Percentiles rank a stretch among this genome's conserved stretches.
Evolutionary conservation across 2,888 invertebrate genomes (phyloP).

Genomic region (Cephus nigrinus): DNA sequence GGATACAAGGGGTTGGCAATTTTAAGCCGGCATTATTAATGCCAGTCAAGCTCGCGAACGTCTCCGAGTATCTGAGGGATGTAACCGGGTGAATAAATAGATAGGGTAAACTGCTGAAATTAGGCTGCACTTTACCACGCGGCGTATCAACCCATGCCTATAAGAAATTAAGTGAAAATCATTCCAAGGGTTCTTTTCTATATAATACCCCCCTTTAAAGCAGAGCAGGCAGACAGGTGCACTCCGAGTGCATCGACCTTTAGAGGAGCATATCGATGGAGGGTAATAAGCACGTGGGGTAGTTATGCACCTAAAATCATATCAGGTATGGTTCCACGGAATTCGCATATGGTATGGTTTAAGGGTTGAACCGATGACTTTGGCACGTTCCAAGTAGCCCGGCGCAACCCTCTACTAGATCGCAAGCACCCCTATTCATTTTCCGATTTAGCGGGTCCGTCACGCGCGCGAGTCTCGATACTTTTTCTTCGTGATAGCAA

Average conservation of each 20-base stretch:
- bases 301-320: background rate
- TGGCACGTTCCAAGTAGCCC: background rate
- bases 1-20: background rate
- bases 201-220: too few species aligned
- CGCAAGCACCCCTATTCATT: constrained; percentile 32
- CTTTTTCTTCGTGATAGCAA: background rate
- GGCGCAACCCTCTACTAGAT: constrained; percentile 19
- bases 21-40: constrained; percentile 36
- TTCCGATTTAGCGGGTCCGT: constrained; percentile 33
- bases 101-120: background rate
- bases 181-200: too few species aligned
- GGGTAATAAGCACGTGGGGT: too few species aligned
- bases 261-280: too few species aligned
- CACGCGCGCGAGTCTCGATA: constrained; percentile 16
- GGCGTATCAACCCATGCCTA: background rate
- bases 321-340: background rate
- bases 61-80: background rate
- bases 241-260: too few species aligned
- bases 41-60: background rate
- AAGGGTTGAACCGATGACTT: background rate
- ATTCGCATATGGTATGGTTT: background rate
- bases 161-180: too few species aligned
- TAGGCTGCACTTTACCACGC: background rate
- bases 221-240: too few species aligned
- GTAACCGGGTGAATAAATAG: background rate